Percentiles rank a stretch among this genome's conserved stretches.
Conservation (phyloP, 2,113 vertebrate species). For the Cryptotis parvus region DNA sequence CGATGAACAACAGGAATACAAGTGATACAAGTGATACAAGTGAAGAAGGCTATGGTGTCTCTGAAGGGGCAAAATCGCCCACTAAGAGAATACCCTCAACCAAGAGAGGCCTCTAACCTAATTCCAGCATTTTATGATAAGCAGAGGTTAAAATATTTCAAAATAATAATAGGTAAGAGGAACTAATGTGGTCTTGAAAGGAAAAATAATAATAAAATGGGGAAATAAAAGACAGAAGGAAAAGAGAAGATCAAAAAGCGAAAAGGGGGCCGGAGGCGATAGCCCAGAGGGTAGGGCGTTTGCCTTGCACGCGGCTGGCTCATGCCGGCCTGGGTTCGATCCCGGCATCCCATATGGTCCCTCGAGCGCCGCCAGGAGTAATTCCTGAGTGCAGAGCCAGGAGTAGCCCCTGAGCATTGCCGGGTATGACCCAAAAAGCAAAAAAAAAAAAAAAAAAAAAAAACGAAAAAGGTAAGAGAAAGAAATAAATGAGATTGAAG, state of each 20-base stretch:
- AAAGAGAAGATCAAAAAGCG: no score
- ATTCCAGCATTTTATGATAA: background rate
- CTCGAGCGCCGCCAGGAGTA: no score
- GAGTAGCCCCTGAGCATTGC: no score
- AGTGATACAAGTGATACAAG: no score
- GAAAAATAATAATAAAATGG: background rate
- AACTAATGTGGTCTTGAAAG: background rate
- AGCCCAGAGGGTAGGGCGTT: no score
- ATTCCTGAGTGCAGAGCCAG: no score
- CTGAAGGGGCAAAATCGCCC: background rate
- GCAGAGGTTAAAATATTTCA: background rate
- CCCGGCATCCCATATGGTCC: no score
- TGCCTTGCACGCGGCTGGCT: no score
- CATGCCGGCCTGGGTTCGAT: no score
- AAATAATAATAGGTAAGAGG: background rate
- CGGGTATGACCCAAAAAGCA: no score
- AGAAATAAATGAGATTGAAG: background rate
- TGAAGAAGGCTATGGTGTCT: background rate
- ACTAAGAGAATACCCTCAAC: fast-evolving
- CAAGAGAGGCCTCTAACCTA: background rate
- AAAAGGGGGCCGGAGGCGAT: no score
- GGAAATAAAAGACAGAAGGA: background rate
- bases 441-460: background rate
- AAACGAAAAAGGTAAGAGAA: background rate
- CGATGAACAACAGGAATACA: no score